Evolutionary conservation across 2,888 invertebrate species (phyloP).

Genomic region (Elgonia sp.): DNA sequence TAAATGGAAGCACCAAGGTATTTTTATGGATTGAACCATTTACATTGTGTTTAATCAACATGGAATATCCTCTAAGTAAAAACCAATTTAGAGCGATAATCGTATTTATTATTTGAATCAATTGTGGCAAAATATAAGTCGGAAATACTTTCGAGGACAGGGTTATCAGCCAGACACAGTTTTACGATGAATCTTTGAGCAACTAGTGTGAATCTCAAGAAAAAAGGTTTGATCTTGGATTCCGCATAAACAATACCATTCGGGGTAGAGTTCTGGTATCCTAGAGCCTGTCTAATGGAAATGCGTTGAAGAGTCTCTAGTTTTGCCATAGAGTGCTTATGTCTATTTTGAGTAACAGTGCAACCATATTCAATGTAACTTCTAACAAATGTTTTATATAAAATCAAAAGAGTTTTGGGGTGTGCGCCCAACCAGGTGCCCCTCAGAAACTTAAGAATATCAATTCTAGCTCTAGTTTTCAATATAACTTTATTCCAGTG

Average conservation of each 20-base stretch:
- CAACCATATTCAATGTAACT: too few relatives aligned
- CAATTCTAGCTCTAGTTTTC: too few relatives aligned
- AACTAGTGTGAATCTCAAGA: background rate
- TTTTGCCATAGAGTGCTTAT: too few relatives aligned
- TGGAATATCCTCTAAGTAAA: background rate
- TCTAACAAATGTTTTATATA: too few relatives aligned
- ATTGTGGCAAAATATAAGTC: background rate
- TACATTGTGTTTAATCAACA: too few relatives aligned
- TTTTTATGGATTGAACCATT: too few relatives aligned
- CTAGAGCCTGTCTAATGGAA: background rate
- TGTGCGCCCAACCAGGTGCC: too few relatives aligned
- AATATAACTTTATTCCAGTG: too few relatives aligned
- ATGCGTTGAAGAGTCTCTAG: background rate
- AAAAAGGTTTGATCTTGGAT: background rate
- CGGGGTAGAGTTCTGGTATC: conserved; percentile 31
- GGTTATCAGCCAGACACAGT: background rate
- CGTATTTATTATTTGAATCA: background rate
- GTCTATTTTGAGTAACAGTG: too few relatives aligned
- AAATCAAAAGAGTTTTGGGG: too few relatives aligned
- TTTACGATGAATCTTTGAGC: background rate
- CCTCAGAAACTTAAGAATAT: too few relatives aligned
- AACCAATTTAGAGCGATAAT: background rate
- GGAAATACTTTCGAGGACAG: background rate
- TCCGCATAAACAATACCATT: conserved; percentile 39
- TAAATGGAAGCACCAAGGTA: too few relatives aligned